These are phyloP conservation scores for Cetonia aurata DNA, from an alignment of 2,888 invertebrate genomes.

Conservation along the genomic window DNA sequence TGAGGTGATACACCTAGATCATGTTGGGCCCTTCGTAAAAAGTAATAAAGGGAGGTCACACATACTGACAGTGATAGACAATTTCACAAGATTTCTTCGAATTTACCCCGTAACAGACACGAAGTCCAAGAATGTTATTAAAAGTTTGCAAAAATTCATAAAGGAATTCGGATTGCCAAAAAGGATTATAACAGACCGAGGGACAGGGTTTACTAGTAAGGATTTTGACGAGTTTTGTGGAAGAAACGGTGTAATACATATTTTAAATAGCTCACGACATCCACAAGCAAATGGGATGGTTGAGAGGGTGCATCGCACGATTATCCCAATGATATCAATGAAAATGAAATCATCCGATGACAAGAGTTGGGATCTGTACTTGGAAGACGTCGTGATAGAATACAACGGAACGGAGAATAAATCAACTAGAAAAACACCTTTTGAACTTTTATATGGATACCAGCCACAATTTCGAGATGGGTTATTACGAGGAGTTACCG, in stretches of 20 bases:
- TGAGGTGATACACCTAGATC: not conserved
- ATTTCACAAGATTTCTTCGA: not conserved
- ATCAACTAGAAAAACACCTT: not conserved
- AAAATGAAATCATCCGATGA: too few species aligned
- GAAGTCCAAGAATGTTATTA: not conserved
- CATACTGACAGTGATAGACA: not conserved
- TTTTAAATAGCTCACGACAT: too few species aligned
- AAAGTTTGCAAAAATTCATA: not conserved
- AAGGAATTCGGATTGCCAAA: not conserved
- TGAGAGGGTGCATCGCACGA: too few species aligned
- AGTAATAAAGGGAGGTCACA: not conserved
- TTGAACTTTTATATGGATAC: not conserved
- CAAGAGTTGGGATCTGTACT: not conserved
- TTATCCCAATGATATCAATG: too few species aligned
- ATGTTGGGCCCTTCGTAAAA: not conserved
- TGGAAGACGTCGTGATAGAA: not conserved
- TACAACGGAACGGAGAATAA: not conserved
- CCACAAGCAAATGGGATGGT: not conserved
- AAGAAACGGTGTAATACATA: too few species aligned
- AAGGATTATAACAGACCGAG: not conserved
- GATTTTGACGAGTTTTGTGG: not conserved
- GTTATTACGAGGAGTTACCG: too few species aligned
- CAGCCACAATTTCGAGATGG: not conserved
- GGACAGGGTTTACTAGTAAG: not conserved
- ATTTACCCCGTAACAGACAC: not conserved